Percentiles rank a stretch among this genome's conserved stretches.
Conservation (phyloP, 2,113 vertebrate species). For the Lycaon pictus region DNA sequence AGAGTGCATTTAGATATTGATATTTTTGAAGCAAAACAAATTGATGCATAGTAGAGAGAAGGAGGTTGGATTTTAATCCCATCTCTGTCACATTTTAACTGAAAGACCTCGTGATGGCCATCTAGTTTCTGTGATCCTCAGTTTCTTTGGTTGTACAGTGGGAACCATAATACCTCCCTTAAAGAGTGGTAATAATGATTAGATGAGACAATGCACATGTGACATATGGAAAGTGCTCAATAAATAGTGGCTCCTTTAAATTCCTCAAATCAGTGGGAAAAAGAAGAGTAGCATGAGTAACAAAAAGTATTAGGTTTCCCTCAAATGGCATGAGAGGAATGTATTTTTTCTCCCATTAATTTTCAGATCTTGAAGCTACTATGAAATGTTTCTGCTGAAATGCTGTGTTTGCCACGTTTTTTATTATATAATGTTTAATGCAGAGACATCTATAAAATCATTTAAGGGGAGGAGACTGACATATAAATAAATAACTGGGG, state of each 20-base stretch:
- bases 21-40: neutral
- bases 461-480: neutral
- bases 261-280: neutral
- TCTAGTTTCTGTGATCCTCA: neutral
- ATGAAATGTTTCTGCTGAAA: neutral
- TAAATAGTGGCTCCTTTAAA: neutral
- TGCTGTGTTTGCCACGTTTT: neutral
- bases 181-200: neutral
- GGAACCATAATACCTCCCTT: neutral
- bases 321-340: neutral
- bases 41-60: neutral
- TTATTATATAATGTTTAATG: neutral
- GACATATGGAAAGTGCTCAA: neutral
- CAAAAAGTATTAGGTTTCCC: neutral
- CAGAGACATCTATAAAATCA: neutral
- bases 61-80: neutral
- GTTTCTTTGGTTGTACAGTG: neutral
- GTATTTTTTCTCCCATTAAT: neutral
- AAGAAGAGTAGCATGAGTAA: neutral
- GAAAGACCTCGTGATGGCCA: neutral
- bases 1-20: neutral
- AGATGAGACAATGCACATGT: neutral
- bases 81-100: neutral
- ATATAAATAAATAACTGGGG: neutral
- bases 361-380: neutral